Conservation (phyloP, 2,888 invertebrate genomes). For the Acheta domesticus region DNA sequence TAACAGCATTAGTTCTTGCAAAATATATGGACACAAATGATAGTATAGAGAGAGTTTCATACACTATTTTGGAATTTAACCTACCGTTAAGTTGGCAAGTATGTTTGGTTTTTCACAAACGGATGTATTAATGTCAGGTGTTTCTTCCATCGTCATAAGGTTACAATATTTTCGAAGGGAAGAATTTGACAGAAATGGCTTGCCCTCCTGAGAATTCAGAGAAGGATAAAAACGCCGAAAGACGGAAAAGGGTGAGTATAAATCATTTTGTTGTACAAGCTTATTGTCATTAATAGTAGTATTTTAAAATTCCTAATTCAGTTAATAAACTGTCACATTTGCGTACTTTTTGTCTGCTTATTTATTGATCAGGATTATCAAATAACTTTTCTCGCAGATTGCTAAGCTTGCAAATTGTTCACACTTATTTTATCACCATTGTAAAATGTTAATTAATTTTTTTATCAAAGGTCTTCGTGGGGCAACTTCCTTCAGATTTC, state of each 20-base stretch:
- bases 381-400: background rate
- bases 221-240: slow-evolving; percentile 37
- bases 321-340: too few species aligned
- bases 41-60: too few species aligned
- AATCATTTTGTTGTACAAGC: background rate
- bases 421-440: background rate
- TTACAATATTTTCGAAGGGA: too few species aligned
- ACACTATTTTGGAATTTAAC: too few species aligned
- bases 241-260: slow-evolving; percentile 37
- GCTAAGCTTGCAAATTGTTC: background rate
- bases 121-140: too few species aligned
- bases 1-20: too few species aligned
- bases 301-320: too few species aligned
- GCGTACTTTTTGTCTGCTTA: background rate
- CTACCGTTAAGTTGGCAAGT: too few species aligned
- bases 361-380: background rate
- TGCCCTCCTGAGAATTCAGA: slow-evolving; percentile 30
- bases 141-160: too few species aligned
- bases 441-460: background rate
- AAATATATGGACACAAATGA: too few species aligned
- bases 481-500: slow-evolving; percentile 76
- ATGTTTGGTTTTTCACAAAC: too few species aligned
- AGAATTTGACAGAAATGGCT: background rate
- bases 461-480: slow-evolving; percentile 64
- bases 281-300: too few species aligned